Percentiles rank a stretch among this genome's conserved stretches.
These are phyloP conservation scores for Onychomys leucogaster DNA, from an alignment of 2,797 vertebrate genomes.

Conservation along the genomic window DNA sequence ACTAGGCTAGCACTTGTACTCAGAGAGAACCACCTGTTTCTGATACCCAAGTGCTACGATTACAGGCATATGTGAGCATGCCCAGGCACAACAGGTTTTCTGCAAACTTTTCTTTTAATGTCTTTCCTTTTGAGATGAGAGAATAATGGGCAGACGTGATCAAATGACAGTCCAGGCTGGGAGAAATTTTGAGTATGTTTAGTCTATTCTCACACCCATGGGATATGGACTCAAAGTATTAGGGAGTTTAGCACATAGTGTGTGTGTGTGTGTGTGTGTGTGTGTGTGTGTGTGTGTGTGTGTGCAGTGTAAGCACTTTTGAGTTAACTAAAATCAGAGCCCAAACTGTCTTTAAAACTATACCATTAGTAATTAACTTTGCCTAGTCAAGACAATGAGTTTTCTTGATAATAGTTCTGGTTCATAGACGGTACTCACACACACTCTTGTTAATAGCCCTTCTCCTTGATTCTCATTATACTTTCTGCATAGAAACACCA, in stretches of 20 bases:
- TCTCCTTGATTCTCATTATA: background rate
- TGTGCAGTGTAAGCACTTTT: background rate
- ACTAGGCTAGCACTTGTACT: background rate
- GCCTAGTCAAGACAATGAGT: background rate
- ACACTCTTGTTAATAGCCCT: background rate
- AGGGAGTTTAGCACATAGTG: background rate
- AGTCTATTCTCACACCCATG: background rate
- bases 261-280: background rate
- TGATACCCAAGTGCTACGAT: background rate
- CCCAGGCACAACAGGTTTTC: background rate
- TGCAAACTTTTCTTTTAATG: background rate
- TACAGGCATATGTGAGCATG: background rate
- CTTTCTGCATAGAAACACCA: background rate
- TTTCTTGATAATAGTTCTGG: background rate
- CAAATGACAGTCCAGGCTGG: background rate
- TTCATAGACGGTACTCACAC: background rate
- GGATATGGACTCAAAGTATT: background rate
- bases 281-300: background rate
- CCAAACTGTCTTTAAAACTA: background rate
- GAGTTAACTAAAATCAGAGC: conserved; percentile 32
- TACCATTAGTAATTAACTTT: background rate
- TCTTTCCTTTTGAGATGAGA: conserved; percentile 4
- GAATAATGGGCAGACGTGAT: background rate
- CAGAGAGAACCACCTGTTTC: background rate
- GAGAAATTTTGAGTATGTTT: background rate